Conservation (phyloP, 1,140 invertebrate species). For the Sinella curviseta region DNA sequence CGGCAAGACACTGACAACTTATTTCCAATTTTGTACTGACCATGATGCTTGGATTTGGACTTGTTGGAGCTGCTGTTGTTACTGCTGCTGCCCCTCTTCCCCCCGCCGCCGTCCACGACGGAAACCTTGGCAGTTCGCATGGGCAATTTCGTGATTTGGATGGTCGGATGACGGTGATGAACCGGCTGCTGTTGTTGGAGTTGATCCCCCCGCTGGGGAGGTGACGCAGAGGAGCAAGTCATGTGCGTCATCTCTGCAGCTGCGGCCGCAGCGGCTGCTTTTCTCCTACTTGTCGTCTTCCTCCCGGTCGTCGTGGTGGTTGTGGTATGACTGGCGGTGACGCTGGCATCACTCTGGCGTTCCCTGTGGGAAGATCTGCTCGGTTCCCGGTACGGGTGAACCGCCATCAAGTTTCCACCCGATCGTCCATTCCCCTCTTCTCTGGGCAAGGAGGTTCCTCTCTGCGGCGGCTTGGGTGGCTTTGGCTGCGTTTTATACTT, state of each 20-base stretch:
- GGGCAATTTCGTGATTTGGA: constrained; percentile 47
- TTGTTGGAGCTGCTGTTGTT: constrained; percentile 2
- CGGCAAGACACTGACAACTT: constrained; percentile 41
- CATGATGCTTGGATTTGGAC: constrained; percentile 41
- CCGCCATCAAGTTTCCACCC: constrained; percentile 14
- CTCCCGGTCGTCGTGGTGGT: neutral
- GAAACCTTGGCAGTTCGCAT: constrained; percentile 27
- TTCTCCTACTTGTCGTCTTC: constrained; percentile 12
- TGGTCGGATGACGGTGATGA: constrained; percentile 39
- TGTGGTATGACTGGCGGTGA: neutral
- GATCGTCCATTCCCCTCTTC: neutral
- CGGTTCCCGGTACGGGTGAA: constrained; percentile 13
- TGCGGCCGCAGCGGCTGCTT: neutral
- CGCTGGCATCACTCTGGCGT: neutral
- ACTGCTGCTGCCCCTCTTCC: neutral
- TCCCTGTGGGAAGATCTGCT: neutral
- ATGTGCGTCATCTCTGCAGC: neutral
- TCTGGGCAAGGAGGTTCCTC: constrained; percentile 30
- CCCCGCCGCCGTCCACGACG: constrained; percentile 30
- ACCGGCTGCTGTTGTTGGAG: constrained; percentile 2
- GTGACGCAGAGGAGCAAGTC: neutral
- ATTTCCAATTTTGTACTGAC: constrained; percentile 44
- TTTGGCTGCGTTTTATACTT: constrained; percentile 37
- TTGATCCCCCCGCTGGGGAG: neutral
- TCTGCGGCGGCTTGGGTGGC: constrained; percentile 46